A percentile compares a stretch with the other conserved stretches of the same genome.
phyloP scores from a whole-genome alignment of 2,113 vertebrate species.

The Heterotilapia buettikoferi region DNA sequence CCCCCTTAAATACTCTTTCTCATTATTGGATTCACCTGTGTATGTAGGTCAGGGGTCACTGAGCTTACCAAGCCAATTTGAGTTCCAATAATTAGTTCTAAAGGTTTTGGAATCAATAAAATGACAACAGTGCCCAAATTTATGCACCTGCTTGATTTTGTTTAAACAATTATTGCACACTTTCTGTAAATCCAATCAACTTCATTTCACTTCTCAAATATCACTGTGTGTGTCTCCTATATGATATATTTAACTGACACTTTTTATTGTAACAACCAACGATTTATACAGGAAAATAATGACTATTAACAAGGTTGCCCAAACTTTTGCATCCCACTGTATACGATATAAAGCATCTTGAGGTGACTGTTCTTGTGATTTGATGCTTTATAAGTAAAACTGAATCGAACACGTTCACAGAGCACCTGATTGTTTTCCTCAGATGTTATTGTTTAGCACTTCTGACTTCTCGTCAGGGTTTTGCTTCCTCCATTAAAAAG shows the following conservation, averaged over 20 bases:
- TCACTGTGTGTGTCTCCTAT: neutral
- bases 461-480: neutral
- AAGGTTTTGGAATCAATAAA: too few relatives aligned
- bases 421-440: neutral
- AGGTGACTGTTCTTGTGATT: neutral
- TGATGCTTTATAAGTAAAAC: neutral
- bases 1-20: too few relatives aligned
- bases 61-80: too few relatives aligned
- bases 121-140: too few relatives aligned
- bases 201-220: neutral
- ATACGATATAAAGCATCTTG: neutral
- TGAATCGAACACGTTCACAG: neutral
- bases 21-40: too few relatives aligned
- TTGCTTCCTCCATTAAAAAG: neutral
- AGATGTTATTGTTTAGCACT: neutral
- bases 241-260: accelerated
- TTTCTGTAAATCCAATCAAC: accelerated
- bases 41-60: accelerated
- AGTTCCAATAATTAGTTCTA: too few relatives aligned
- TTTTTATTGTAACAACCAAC: accelerated
- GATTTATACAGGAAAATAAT: neutral
- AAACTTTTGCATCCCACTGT: neutral
- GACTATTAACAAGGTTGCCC: accelerated
- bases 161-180: accelerated
- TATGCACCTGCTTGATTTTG: too few relatives aligned